Base-by-base conservation (phyloP, 2,797 vertebrate genomes). In the Gallinago nigripennis region DNA sequence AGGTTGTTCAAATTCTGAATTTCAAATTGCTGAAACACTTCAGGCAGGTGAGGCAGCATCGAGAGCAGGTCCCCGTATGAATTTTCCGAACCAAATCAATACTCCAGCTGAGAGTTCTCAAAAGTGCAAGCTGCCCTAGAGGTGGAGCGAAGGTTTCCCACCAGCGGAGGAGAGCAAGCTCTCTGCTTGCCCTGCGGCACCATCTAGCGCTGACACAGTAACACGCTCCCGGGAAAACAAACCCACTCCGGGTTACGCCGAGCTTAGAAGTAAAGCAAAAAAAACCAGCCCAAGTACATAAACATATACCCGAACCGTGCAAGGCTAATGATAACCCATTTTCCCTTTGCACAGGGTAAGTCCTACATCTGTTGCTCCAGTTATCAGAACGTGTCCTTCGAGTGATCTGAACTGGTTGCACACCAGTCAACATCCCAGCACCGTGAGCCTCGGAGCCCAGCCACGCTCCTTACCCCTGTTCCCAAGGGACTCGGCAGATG, bases 151-250 rank as follows among this genome's bases (percentile, higher is more conserved):
- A 12, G 4, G 63, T 41, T 24, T 43, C 9, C 25, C 53, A 20
- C 7, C 21, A 6, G 72, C 3, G 1, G 8, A 50, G 8, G 28
- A 25, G 53, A 37, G 19, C 24, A 56, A 45, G 19, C 27, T 21
- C 41, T 33, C 25, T 2, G 9, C 45, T 16, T 39, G 90, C 69
- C 77, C 90, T 41, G 53, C 12, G 24, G 77, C 90, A 69, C 97
- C 97, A 96, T 75, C 97, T 97, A 86, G 93, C 12, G 97, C 88
- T 14, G 16, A 6, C 5, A 33, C 28, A 33, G 54, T 10, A 43
- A 50, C 65, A 6, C 3, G 12, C 35, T 35, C 39, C 4, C 2
- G 11, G 63, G 69, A 61, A 58, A 73, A 30, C 8, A n/a, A 37
- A 61, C 2, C 51, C 19, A 3, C 1, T 4, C 23, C 0, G 2